Evolutionary conservation across 2,888 invertebrate genomes (phyloP).

Genomic region (Hypsopygia costalis): DNA sequence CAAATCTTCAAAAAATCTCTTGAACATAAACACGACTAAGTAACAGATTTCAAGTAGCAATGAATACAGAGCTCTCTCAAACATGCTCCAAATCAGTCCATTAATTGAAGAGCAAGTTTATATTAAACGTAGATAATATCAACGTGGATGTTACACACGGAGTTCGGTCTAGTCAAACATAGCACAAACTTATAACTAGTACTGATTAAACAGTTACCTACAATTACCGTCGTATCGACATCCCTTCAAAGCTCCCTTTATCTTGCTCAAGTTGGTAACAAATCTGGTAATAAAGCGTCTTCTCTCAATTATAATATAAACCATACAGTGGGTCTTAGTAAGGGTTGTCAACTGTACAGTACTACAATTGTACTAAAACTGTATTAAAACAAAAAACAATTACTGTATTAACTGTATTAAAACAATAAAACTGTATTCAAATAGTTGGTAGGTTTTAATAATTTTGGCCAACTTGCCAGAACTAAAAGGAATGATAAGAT

Average conservation of each 20-base stretch:
- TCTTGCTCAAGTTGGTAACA: constrained; percentile 40
- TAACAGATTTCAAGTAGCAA: no score
- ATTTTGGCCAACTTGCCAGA: no score
- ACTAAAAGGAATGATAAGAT: no score
- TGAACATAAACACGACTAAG: no score
- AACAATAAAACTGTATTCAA: no score
- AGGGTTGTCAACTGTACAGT: no score
- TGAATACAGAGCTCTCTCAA: no score
- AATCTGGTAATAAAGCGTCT: constrained; percentile 53
- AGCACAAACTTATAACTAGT: constrained; percentile 11
- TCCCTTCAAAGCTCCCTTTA: constrained; percentile 39
- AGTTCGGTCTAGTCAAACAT: neutral
- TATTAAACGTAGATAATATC: neutral
- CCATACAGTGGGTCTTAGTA: constrained; percentile 18
- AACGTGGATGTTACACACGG: neutral
- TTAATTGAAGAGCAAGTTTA: neutral
- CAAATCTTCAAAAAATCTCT: no score
- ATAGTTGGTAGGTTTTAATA: no score
- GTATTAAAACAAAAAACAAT: no score
- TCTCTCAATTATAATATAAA: constrained; percentile 45
- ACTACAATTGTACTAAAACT: no score
- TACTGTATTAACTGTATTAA: no score
- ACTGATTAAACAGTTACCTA: constrained; percentile 19
- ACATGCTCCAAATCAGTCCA: neutral
- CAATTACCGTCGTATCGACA: constrained; percentile 29